Evolutionary conservation across 2,888 invertebrate species (phyloP).

Genomic region (Conomelus anceps): DNA sequence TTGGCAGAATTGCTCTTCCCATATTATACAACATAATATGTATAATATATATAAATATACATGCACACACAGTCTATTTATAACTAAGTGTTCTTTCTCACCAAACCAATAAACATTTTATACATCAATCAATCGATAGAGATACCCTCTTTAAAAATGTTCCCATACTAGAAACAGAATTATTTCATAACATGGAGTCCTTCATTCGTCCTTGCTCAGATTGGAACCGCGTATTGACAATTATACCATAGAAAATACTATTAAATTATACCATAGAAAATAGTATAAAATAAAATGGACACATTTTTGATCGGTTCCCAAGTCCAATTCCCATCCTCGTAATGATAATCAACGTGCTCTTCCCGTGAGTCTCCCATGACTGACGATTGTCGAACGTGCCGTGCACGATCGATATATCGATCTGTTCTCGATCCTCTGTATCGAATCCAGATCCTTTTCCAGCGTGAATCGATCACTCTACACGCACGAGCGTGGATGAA

Average conservation of each 20-base stretch:
- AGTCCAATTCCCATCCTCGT: background rate
- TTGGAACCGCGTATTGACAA: background rate
- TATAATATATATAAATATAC: no score
- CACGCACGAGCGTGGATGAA: background rate
- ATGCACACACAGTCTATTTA: no score
- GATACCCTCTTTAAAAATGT: no score
- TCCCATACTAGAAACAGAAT: background rate
- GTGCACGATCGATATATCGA: no score
- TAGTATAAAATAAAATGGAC: background rate
- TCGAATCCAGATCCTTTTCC: background rate
- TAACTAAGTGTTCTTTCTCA: no score
- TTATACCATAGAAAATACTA: background rate
- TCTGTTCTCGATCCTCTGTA: background rate
- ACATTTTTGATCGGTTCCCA: background rate
- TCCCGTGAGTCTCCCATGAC: background rate
- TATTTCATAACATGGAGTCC: background rate
- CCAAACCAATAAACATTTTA: no score
- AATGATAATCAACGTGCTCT: background rate
- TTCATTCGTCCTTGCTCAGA: background rate
- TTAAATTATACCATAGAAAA: background rate
- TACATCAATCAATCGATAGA: no score
- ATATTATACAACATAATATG: no score
- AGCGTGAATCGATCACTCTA: background rate
- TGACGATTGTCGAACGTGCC: background rate
- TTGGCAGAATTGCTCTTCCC: no score